Evolutionary conservation across 1,140 invertebrate genomes (phyloP).

Genomic region (Popillia japonica): DNA sequence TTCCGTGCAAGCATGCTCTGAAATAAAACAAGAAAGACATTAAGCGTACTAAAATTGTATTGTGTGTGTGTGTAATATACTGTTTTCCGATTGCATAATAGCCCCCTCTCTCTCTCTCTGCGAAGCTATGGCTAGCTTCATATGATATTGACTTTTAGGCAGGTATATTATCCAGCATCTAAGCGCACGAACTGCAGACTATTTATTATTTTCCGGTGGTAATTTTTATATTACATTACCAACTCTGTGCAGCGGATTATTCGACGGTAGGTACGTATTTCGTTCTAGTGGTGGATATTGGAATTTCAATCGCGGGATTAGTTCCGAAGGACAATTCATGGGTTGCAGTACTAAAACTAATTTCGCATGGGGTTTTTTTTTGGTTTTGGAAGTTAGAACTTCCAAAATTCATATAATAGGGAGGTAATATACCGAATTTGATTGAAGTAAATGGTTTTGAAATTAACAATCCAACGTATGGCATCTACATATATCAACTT

Average conservation of each 20-base stretch:
- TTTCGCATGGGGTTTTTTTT: too few species aligned
- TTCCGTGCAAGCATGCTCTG: constrained; percentile 87
- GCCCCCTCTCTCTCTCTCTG: too few species aligned
- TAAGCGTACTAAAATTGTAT: background rate
- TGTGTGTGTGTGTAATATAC: background rate
- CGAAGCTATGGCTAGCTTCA: too few species aligned
- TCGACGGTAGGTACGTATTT: background rate
- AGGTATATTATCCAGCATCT: background rate
- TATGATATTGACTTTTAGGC: background rate
- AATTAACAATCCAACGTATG: background rate
- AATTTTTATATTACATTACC: background rate
- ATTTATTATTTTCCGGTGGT: background rate
- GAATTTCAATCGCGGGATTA: constrained; percentile 2
- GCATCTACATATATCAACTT: constrained; percentile 17
- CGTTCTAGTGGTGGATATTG: background rate
- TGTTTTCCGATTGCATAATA: background rate
- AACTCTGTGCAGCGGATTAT: background rate
- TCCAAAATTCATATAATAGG: background rate
- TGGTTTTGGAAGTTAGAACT: too few species aligned
- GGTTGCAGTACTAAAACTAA: too few species aligned
- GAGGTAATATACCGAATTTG: constrained; percentile 7
- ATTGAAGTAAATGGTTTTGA: background rate
- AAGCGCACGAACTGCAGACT: background rate
- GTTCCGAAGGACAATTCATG: background rate
- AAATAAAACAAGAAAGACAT: constrained; percentile 53